These are phyloP conservation scores for Halichoeres trimaculatus DNA, from an alignment of 2,113 vertebrate species.

Conservation along the genomic window DNA sequence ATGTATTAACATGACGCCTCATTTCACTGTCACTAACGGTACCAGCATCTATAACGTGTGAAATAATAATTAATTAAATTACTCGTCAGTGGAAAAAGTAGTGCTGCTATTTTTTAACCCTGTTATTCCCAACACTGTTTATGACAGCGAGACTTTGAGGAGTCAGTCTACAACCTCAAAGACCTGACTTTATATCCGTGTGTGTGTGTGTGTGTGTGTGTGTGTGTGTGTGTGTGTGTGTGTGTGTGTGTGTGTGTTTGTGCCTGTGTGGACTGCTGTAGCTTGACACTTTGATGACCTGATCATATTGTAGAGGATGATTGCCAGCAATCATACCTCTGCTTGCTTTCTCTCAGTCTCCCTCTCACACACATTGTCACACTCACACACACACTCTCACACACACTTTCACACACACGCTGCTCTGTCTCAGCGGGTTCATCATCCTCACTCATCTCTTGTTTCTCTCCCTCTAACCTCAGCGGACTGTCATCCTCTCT, in stretches of 20 bases:
- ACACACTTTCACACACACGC: background rate
- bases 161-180: background rate
- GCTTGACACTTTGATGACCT: constrained; percentile 62
- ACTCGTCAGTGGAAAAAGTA: too few relatives aligned
- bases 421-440: constrained; percentile 47
- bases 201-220: background rate
- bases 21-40: too few relatives aligned
- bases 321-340: constrained; percentile 53
- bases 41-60: too few relatives aligned
- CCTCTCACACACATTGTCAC: background rate
- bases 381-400: constrained; percentile 16
- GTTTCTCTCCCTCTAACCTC: constrained; percentile 54
- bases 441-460: constrained; percentile 54
- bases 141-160: background rate
- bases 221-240: background rate
- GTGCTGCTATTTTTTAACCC: too few relatives aligned
- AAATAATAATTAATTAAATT: too few relatives aligned
- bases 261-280: constrained; percentile 14
- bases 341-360: constrained; percentile 23
- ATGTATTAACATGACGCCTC: too few relatives aligned
- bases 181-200: background rate
- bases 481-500: constrained; percentile 10
- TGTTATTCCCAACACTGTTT: background rate
- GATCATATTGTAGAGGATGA: constrained; percentile 55
- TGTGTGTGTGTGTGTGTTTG: constrained; percentile 11